A percentile compares a stretch with the other conserved stretches of the same genome.
phyloP scores from a whole-genome alignment of 2,888 invertebrate genomes.

The Drosophila antonietae region DNA sequence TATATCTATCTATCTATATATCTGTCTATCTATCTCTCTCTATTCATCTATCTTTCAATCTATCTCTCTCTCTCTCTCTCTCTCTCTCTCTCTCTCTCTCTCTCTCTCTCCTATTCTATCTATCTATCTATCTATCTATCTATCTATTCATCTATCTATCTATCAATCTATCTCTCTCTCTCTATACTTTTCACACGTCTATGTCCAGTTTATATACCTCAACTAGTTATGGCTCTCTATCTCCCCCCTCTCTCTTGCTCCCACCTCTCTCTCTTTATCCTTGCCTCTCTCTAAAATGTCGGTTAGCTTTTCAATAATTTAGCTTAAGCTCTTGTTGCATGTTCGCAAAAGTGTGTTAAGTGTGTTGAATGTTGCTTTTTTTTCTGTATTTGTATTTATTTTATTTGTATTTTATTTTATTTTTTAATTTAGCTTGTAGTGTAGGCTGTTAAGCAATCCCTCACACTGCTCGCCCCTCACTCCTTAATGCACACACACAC shows the following conservation, averaged over 20 bases:
- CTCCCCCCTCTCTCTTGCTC: neutral
- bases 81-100: neutral
- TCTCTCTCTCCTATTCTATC: neutral
- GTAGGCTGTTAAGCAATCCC: neutral
- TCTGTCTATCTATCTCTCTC: no score
- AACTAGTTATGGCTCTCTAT: neutral
- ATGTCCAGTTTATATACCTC: neutral
- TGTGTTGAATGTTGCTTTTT: slow-evolving; percentile 14
- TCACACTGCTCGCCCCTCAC: neutral
- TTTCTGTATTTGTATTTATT: neutral
- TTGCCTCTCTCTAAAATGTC: neutral
- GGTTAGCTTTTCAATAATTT: neutral
- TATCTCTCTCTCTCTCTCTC: no score
- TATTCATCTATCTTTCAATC: no score
- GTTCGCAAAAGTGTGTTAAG: slow-evolving; percentile 57
- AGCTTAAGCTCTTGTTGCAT: slow-evolving; percentile 26
- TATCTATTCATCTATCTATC: no score
- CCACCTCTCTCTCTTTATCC: neutral
- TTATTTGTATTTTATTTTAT: neutral
- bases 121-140: no score
- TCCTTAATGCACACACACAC: neutral
- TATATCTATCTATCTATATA: no score
- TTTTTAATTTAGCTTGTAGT: neutral
- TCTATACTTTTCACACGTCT: neutral
- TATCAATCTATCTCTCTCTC: no score